phyloP scores from a whole-genome alignment of 2,113 vertebrate genomes.

The Bubo blakistoni region DNA sequence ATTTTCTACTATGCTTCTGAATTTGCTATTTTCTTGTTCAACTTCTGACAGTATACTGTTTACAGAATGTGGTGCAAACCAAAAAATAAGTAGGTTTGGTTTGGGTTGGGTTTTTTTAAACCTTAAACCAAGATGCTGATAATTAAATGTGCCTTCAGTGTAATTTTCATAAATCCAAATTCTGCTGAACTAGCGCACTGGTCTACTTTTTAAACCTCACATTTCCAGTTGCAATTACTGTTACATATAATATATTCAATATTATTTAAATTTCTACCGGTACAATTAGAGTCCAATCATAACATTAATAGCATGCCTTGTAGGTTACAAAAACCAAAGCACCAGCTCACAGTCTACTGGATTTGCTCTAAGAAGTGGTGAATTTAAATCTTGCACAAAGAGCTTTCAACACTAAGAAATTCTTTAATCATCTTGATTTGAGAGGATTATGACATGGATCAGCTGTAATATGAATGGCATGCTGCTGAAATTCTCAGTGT shows the following conservation, averaged over 20 bases:
- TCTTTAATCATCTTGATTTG: constrained; percentile 12
- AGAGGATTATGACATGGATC: background rate
- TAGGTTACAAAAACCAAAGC: background rate
- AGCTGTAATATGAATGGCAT: background rate
- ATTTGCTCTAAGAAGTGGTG: background rate
- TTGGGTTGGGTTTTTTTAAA: background rate
- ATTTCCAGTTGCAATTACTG: background rate
- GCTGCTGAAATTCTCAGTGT: background rate
- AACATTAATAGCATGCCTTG: background rate
- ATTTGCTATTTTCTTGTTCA: background rate
- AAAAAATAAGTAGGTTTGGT: background rate
- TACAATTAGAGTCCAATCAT: background rate
- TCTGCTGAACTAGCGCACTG: background rate
- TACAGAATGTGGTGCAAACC: background rate
- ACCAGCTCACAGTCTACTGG: background rate
- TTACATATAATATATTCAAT: background rate
- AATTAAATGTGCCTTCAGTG: background rate
- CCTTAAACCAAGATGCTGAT: background rate
- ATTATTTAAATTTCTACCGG: background rate
- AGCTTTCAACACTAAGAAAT: background rate
- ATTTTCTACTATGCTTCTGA: background rate
- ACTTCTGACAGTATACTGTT: background rate
- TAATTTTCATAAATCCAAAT: background rate
- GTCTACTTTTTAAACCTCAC: background rate
- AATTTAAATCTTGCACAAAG: background rate